Evolutionary conservation across 2,797 vertebrate genomes (phyloP), one percentile per base, ranked within the genome.

Genomic region (Neostethus bicornis): DNA sequence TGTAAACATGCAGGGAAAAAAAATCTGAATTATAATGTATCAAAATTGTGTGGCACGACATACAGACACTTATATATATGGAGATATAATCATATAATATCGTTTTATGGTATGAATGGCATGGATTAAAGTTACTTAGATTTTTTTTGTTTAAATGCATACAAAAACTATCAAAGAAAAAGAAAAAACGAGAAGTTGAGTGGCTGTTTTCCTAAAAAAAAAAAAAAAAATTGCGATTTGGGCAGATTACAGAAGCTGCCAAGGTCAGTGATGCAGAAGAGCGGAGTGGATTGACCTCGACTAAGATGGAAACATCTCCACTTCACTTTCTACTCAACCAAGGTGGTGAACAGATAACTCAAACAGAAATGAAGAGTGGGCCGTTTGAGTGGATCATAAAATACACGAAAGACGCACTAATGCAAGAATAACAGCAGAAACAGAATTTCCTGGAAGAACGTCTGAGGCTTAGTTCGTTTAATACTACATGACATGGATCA

Each of bases 311-410:
- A 83, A 83, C 82, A 79, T 77, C 75, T 32, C 13, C 20, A 51
- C 46, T 43, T 70, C 73, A 66, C 74, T 83, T 84, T 48, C 21
- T 17, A 78, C 81, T 57, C 46, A 23, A 37, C 75, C 79, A 19
- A 74, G 61, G 79, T 75, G 49, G 86, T 87, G 78, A 81, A 81
- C 41, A 89, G 89, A 90, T 86, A 87, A 83, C 80, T 82, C 81
- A 83, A 84, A 86, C 70, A 79, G 81, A 87, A 85, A 89, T 87
- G 78, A 80, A 87, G 78, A 78, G 86, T 77, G 2, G 17, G 85
- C 75, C 45, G 21, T 24, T 35, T 16, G 29, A 84, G 73, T 48
- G 41, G 63, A 60, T 35, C 38, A 28, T 57, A 51, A 45, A 77
- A 61, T 60, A 44, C 42, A 46, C 55, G 56, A 51, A 76, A 43